Conservation (phyloP, 2,113 vertebrate species). For the Callopanchax toddi region DNA sequence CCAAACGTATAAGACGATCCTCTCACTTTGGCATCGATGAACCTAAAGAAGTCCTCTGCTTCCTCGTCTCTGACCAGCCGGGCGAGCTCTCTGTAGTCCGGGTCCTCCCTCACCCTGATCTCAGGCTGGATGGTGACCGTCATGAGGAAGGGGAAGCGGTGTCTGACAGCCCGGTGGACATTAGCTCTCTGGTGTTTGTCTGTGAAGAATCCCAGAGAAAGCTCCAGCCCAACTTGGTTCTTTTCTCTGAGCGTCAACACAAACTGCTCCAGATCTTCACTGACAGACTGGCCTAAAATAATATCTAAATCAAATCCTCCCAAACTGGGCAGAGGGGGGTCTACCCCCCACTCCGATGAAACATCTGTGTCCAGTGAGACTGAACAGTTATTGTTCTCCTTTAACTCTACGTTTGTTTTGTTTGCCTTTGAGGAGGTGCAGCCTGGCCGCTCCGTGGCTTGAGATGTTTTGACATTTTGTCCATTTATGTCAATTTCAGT, state of each 20-base stretch:
- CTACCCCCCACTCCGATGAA: not conserved
- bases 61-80: conserved; percentile 88
- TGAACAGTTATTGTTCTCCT: conserved; percentile 13
- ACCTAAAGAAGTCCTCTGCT: conserved; percentile 88
- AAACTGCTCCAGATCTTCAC: conserved; percentile 80
- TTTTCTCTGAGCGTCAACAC: conserved; percentile 68
- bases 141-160: conserved; percentile 89
- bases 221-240: conserved; percentile 48
- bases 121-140: conserved; percentile 85
- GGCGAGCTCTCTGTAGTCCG: conserved; percentile 86
- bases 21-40: conserved; percentile 88
- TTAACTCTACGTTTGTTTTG: conserved; percentile 8
- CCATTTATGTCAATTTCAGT: conserved; percentile 84
- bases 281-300: conserved; percentile 76
- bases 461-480: conserved; percentile 47
- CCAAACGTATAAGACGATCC: conserved; percentile 87
- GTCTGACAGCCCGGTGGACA: conserved; percentile 86
- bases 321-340: conserved; percentile 10
- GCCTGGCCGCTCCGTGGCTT: not conserved
- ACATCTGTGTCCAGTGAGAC: conserved; percentile 22
- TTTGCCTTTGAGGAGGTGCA: conserved; percentile 18
- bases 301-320: conserved; percentile 74
- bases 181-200: conserved; percentile 85
- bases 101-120: conserved; percentile 87
- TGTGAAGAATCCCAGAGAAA: conserved; percentile 83